phyloP scores from a whole-genome alignment of 2,797 vertebrate species.

The Sardinella longiceps region DNA sequence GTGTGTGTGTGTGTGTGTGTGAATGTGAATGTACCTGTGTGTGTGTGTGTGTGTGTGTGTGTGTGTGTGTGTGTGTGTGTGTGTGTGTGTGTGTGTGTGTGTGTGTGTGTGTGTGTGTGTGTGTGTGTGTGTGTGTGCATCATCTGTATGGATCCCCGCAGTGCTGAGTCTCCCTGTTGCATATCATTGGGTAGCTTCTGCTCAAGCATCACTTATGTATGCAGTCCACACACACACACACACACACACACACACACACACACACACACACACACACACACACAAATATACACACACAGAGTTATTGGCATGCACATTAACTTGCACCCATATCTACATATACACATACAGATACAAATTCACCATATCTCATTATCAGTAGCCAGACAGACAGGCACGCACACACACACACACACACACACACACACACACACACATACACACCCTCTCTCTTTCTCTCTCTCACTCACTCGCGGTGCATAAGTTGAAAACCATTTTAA shows the following conservation, averaged over 20 bases:
- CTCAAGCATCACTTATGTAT: conserved; percentile 19
- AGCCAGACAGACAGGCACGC: not conserved
- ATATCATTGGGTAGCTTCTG: not conserved
- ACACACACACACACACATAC: not conserved
- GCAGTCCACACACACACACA: conserved; percentile 19
- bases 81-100: no score
- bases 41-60: not conserved
- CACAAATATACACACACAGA: not conserved
- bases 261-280: not conserved
- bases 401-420: not conserved
- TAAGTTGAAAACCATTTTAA: not conserved
- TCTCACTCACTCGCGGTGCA: not conserved
- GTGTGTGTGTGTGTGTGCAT: not conserved
- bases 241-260: conserved; percentile 12
- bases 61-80: not conserved
- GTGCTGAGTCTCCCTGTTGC: not conserved
- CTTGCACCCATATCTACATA: conserved; percentile 33
- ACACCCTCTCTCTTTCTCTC: no score
- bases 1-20: not conserved
- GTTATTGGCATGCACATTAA: not conserved
- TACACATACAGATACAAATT: conserved; percentile 32
- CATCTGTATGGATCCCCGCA: not conserved
- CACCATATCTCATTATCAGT: not conserved
- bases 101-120: not conserved
- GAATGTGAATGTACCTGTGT: not conserved